These are phyloP conservation scores for Urocynchramus pylzowi DNA, from an alignment of 2,113 vertebrate species.

Conservation along the genomic window DNA sequence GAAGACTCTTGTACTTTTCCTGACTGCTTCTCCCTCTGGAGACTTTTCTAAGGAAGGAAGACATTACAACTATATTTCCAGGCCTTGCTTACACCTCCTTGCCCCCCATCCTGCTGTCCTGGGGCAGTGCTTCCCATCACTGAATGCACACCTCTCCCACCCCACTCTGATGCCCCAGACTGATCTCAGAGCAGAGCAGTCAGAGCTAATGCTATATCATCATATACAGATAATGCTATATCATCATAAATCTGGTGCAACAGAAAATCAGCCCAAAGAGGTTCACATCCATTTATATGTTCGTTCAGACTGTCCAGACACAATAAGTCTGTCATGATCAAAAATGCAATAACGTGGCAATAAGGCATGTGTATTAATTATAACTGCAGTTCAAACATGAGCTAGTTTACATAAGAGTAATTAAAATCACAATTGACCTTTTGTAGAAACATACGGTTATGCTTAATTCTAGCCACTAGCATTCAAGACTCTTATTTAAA, in stretches of 20 bases:
- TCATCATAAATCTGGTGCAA: background rate
- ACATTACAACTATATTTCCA: background rate
- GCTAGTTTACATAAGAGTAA: conserved; percentile 57
- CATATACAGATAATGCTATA: no score
- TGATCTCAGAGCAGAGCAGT: background rate
- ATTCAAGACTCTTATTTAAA: conserved; percentile 51
- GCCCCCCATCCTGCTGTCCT: background rate
- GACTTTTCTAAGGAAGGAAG: background rate
- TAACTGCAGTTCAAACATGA: conserved; percentile 33
- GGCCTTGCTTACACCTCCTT: background rate
- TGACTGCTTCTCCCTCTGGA: background rate
- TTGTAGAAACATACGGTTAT: background rate
- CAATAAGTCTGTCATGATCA: conserved; percentile 16
- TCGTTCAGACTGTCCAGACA: background rate
- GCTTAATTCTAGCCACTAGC: conserved; percentile 58
- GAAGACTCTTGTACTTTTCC: background rate
- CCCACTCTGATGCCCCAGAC: background rate
- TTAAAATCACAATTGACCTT: conserved; percentile 67
- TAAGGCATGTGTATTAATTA: conserved; percentile 25
- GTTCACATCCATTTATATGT: background rate
- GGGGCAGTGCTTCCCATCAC: background rate
- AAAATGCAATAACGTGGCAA: background rate
- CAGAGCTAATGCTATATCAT: background rate
- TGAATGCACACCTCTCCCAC: background rate
- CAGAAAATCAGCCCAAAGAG: background rate